These are phyloP conservation scores for Eurytoma adleriae DNA, from an alignment of 2,888 invertebrate genomes.

Conservation along the genomic window DNA sequence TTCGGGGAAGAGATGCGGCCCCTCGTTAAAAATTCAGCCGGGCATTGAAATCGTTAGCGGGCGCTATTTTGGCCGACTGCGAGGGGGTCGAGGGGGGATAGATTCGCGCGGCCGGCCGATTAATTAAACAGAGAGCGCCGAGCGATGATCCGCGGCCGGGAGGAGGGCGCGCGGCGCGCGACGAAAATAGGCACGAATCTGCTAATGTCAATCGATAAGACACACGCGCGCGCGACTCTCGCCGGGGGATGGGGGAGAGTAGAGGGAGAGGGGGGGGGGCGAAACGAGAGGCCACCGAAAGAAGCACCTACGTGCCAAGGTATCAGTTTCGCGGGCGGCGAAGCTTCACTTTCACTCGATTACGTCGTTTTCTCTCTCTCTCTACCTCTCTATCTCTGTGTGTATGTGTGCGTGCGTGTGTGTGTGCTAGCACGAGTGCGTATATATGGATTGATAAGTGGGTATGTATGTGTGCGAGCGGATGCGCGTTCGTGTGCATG, in stretches of 20 bases:
- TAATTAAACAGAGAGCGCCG: slow-evolving; percentile 18
- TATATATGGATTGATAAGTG: neutral
- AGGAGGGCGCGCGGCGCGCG: slow-evolving; percentile 1
- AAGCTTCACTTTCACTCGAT: slow-evolving; percentile 58
- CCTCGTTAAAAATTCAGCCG: neutral
- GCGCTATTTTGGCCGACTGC: neutral
- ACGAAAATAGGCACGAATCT: slow-evolving; percentile 58
- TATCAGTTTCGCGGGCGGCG: slow-evolving; percentile 36
- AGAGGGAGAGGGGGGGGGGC: slow-evolving; percentile 5
- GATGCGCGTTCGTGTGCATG: neutral
- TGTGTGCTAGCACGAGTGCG: neutral
- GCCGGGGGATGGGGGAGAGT: slow-evolving; percentile 18
- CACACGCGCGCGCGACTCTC: neutral
- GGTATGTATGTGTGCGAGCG: neutral
- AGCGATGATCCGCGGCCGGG: slow-evolving; percentile 5
- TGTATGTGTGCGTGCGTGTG: neutral
- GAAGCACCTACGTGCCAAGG: slow-evolving; percentile 12
- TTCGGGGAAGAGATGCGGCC: neutral
- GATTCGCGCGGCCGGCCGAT: neutral
- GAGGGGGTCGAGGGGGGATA: neutral
- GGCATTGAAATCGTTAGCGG: neutral
- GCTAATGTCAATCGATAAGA: slow-evolving; percentile 55
- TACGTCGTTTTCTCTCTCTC: slow-evolving; percentile 30
- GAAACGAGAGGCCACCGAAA: slow-evolving; percentile 30
- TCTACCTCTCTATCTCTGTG: neutral